Conservation (phyloP, 2,888 invertebrate species). For the Zelleria hepariella region DNA sequence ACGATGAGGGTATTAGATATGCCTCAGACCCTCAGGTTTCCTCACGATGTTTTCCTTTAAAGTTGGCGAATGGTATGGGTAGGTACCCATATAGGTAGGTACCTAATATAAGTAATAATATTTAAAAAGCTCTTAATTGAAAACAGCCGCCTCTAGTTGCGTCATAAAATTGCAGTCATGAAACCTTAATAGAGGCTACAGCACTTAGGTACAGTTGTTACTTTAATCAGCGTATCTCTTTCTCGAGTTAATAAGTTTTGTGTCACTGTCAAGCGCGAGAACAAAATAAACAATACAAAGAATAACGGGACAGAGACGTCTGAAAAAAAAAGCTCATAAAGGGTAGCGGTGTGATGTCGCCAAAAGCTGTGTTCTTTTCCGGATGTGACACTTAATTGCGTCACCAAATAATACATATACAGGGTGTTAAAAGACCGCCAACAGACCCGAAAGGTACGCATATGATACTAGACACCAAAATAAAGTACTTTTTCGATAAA, state of each 20-base stretch:
- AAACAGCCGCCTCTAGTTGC: background rate
- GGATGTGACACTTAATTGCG: background rate
- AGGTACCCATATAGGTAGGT: too few species aligned
- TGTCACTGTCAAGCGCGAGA: background rate
- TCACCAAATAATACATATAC: too few species aligned
- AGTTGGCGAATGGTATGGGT: too few species aligned
- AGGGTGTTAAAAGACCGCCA: too few species aligned
- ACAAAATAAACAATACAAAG: background rate
- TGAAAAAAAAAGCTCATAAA: conserved; percentile 1
- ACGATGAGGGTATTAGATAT: too few species aligned
- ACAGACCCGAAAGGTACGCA: too few species aligned
- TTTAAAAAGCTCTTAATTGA: background rate
- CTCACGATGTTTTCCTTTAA: too few species aligned
- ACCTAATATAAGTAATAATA: too few species aligned
- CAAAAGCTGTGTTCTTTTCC: background rate
- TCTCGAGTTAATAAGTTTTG: conserved; percentile 3
- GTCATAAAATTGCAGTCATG: background rate
- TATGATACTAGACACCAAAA: too few species aligned
- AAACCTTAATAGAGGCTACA: background rate
- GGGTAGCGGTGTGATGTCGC: background rate
- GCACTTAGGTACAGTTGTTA: too few species aligned
- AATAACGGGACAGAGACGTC: background rate
- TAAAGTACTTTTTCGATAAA: too few species aligned
- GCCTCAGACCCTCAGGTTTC: too few species aligned
- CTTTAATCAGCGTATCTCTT: background rate